These are phyloP conservation scores for Anser cygnoides DNA, from an alignment of 2,113 vertebrate genomes.

Conservation along the genomic window DNA sequence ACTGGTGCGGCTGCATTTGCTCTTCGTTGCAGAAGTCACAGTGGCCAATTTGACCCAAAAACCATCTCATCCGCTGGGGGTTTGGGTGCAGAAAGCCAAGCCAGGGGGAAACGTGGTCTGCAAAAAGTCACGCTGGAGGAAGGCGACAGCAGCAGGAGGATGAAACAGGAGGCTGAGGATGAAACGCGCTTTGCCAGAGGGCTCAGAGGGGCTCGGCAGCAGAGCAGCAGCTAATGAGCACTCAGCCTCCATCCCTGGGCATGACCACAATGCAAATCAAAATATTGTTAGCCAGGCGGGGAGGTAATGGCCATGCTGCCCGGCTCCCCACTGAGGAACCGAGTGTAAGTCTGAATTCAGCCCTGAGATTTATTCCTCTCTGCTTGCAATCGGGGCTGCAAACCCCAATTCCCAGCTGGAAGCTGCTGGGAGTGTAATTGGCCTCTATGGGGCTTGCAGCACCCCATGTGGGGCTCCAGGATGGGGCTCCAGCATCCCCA, in stretches of 20 bases:
- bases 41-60: neutral
- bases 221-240: neutral
- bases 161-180: neutral
- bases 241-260: accelerated
- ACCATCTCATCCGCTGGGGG: neutral
- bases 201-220: neutral
- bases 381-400: accelerated
- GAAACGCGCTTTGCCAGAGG: neutral
- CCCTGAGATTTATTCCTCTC: neutral
- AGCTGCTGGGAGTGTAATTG: neutral
- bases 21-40: neutral
- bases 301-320: neutral
- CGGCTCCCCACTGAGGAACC: neutral
- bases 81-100: neutral
- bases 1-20: neutral
- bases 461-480: neutral
- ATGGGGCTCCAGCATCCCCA: neutral
- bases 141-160: neutral
- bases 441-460: neutral
- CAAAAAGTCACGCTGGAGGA: accelerated
- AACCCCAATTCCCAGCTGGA: neutral
- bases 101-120: neutral
- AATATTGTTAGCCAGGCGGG: neutral
- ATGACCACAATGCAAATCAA: accelerated
- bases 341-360: neutral